Evolutionary conservation across 2,888 invertebrate genomes (phyloP).

Genomic region (Eristalis intricaria): DNA sequence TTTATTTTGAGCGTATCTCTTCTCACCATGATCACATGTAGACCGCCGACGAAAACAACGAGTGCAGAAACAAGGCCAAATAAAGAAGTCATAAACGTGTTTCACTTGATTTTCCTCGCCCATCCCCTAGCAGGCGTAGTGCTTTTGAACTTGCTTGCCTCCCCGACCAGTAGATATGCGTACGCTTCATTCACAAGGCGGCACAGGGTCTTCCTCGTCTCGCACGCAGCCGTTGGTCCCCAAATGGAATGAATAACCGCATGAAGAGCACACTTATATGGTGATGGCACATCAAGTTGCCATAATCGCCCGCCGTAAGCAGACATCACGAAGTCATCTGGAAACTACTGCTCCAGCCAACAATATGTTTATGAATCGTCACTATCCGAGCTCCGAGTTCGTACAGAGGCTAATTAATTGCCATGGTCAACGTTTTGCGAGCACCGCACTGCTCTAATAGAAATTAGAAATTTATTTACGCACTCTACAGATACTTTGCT

Average conservation of each 20-base stretch:
- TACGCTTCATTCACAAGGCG: not conserved
- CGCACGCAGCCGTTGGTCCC: not conserved
- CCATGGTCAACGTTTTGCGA: conserved; percentile 15
- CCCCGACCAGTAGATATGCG: not conserved
- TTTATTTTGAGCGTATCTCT: too few species aligned
- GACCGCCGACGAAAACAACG: not conserved
- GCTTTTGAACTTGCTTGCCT: conserved; percentile 15
- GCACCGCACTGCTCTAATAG: conserved; percentile 6
- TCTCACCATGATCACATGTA: too few species aligned
- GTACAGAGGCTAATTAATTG: conserved; percentile 46
- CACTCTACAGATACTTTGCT: conserved; percentile 21
- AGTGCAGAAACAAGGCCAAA: conserved; percentile 18
- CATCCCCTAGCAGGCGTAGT: not conserved
- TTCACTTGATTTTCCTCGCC: conserved; percentile 6
- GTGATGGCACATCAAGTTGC: conserved; percentile 46
- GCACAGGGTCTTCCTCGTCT: conserved; percentile 33
- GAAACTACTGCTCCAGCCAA: conserved; percentile 15
- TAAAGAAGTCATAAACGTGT: conserved; percentile 15
- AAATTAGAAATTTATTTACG: conserved; percentile 63
- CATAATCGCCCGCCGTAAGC: conserved; percentile 37
- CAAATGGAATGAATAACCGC: not conserved
- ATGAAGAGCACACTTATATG: conserved; percentile 28
- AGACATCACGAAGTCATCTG: conserved; percentile 17
- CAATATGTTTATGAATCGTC: conserved; percentile 24
- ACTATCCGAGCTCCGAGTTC: conserved; percentile 12